phyloP scores from a whole-genome alignment of 1,140 invertebrate species.

The Oppia nitens region DNA sequence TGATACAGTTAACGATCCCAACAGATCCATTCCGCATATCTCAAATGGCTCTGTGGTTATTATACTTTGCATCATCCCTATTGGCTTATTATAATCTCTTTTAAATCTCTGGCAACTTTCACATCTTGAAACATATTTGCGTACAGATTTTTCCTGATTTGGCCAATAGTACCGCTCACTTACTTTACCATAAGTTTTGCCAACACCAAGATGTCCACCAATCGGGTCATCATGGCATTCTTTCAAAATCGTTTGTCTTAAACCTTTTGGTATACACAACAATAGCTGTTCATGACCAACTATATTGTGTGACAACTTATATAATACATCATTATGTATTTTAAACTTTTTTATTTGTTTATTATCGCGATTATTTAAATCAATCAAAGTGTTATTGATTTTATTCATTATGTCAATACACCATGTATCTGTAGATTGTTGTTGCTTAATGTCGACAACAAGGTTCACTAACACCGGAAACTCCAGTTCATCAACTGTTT shows the following conservation, averaged over 20 bases:
- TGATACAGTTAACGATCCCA: background rate
- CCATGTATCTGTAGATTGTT: no score
- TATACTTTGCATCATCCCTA: background rate
- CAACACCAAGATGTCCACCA: slow-evolving; percentile 3
- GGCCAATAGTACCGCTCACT: background rate
- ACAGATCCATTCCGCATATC: background rate
- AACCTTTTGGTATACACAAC: background rate
- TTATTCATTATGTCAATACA: no score
- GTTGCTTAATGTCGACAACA: no score
- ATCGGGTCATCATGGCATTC: background rate
- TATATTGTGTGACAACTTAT: no score
- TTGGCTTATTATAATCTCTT: background rate
- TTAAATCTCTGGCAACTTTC: slow-evolving; percentile 5
- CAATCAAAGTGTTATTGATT: no score
- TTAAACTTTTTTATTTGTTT: no score
- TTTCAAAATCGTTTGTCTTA: slow-evolving; percentile 1
- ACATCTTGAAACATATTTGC: slow-evolving; percentile 3
- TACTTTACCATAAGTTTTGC: slow-evolving; percentile 1
- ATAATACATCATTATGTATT: no score
- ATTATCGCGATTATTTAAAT: no score
- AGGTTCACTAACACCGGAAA: no score
- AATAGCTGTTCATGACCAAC: no score
- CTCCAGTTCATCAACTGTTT: no score
- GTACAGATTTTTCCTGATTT: background rate
- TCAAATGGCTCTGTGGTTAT: background rate